phyloP scores from a whole-genome alignment of 2,797 vertebrate genomes.

The Lophotriccus pileatus region DNA sequence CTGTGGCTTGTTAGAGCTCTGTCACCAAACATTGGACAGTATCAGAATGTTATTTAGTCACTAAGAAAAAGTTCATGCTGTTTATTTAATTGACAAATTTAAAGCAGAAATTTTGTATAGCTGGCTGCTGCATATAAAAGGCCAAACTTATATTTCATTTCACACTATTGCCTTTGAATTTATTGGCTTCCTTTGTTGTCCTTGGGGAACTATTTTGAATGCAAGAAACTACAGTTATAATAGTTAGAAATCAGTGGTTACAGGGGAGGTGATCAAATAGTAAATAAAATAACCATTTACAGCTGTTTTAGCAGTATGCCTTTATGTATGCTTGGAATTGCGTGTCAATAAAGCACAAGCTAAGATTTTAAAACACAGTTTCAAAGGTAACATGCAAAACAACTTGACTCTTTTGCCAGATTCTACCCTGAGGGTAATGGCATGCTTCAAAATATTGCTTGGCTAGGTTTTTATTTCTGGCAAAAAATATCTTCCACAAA shows the following conservation, averaged over 20 bases:
- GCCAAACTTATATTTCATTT: slow-evolving; percentile 68
- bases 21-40: slow-evolving; percentile 28
- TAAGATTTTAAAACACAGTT: slow-evolving; percentile 30
- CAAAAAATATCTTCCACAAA: slow-evolving; percentile 19
- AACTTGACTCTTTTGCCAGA: slow-evolving; percentile 28
- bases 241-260: slow-evolving; percentile 69
- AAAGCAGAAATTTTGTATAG: slow-evolving; percentile 64
- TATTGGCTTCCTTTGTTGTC: slow-evolving; percentile 54
- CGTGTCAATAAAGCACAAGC: slow-evolving; percentile 33
- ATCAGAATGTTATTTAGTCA: slow-evolving; percentile 29
- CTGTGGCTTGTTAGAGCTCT: slow-evolving; percentile 26
- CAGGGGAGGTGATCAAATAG: slow-evolving; percentile 63
- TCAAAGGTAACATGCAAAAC: slow-evolving; percentile 54
- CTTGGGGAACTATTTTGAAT: slow-evolving; percentile 66
- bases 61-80: slow-evolving; percentile 33
- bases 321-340: slow-evolving; percentile 66
- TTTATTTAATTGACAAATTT: slow-evolving; percentile 67
- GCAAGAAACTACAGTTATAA: slow-evolving; percentile 63
- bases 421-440: slow-evolving; percentile 46
- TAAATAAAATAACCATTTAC: slow-evolving; percentile 74
- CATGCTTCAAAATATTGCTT: background rate
- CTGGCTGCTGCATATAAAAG: slow-evolving; percentile 45
- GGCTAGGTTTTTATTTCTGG: slow-evolving; percentile 18
- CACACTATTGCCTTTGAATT: slow-evolving; percentile 68
- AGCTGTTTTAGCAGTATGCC: slow-evolving; percentile 44